phyloP scores from a whole-genome alignment of 92 coral and sea anemone species.

The Muricea muricata region DNA sequence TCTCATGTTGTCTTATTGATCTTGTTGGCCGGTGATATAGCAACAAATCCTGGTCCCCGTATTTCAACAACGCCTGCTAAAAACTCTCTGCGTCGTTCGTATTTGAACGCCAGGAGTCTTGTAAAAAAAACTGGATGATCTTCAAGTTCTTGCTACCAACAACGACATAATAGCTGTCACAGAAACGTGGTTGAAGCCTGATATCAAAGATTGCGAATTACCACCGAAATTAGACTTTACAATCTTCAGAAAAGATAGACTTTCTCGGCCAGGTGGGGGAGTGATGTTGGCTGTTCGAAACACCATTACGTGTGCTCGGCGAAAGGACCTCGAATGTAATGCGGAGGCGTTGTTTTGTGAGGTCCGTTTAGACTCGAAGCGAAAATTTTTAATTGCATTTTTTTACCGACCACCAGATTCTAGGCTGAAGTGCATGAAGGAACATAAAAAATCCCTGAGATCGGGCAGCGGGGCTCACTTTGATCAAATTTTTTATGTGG shows the following conservation, averaged over 20 bases:
- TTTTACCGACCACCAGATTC: constrained; percentile 46
- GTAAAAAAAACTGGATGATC: constrained; percentile 60
- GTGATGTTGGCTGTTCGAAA: constrained; percentile 61
- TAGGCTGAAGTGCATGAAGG: constrained; percentile 27
- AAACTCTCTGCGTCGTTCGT: constrained; percentile 4
- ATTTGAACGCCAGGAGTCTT: constrained; percentile 61
- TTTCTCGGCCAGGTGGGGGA: constrained; percentile 49
- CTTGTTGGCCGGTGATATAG: too few relatives aligned
- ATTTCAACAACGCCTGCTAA: not conserved
- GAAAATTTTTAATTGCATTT: constrained; percentile 42
- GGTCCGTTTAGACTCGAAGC: constrained; percentile 32
- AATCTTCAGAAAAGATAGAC: constrained; percentile 70
- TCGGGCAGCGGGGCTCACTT: constrained; percentile 43
- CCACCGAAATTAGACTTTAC: constrained; percentile 53
- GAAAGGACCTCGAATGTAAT: not conserved
- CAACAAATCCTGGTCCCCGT: not conserved
- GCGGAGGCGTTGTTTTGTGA: constrained; percentile 38
- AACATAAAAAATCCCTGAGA: constrained; percentile 58
- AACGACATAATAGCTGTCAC: constrained; percentile 56
- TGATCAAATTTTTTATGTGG: constrained; percentile 66
- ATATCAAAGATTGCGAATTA: constrained; percentile 42
- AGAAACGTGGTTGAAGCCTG: constrained; percentile 64
- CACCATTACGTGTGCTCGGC: constrained; percentile 43
- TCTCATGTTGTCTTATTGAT: too few relatives aligned
- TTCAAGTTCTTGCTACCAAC: constrained; percentile 50